These are phyloP conservation scores for Linnaemya vulpina DNA, from an alignment of 2,888 invertebrate species.

Conservation along the genomic window DNA sequence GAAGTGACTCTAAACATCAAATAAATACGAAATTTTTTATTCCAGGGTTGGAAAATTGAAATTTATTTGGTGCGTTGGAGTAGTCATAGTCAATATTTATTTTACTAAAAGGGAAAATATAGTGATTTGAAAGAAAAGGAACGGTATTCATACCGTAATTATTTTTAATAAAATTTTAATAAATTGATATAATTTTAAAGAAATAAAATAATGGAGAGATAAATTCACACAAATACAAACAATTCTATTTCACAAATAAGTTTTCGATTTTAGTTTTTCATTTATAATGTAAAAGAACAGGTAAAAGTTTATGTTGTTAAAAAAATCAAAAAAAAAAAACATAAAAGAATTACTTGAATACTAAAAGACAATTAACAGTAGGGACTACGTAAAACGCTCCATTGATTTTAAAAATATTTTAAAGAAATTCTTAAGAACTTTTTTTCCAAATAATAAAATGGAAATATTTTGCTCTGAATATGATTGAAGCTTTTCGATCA, in stretches of 20 bases:
- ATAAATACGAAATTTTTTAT: no score
- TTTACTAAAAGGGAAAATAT: no score
- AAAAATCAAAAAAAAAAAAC: conserved; percentile 37
- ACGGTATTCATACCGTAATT: no score
- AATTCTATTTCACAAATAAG: conserved; percentile 39
- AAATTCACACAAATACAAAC: conserved; percentile 10
- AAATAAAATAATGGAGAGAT: neutral
- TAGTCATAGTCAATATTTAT: no score
- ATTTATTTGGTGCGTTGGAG: no score
- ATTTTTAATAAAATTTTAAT: neutral
- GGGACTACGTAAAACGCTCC: neutral
- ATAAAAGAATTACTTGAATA: conserved; percentile 52
- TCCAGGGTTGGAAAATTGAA: no score
- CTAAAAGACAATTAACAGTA: conserved; percentile 24
- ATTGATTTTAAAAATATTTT: no score
- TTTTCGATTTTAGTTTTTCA: conserved; percentile 37
- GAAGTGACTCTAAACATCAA: no score
- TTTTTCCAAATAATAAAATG: neutral
- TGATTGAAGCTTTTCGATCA: neutral
- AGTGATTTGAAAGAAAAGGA: no score
- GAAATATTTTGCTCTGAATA: neutral
- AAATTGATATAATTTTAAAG: neutral
- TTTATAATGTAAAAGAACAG: conserved; percentile 45
- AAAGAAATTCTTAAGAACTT: neutral
- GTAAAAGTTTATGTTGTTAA: conserved; percentile 23